Evolutionary conservation across 2,888 invertebrate genomes (phyloP).

Genomic region (Drosophila demipolita): DNA sequence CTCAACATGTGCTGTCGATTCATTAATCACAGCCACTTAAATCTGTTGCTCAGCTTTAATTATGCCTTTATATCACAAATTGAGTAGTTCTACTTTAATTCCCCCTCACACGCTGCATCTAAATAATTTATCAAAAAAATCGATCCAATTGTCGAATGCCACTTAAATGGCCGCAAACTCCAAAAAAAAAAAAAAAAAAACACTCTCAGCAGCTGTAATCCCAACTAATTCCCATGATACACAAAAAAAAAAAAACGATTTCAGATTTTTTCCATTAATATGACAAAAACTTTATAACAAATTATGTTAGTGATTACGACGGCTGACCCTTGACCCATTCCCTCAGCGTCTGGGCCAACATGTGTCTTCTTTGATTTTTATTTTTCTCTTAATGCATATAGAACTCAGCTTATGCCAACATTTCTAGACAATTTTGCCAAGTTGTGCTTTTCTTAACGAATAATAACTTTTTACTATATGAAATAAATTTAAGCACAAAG

Average conservation of each 20-base stretch:
- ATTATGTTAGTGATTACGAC: slow-evolving; percentile 70
- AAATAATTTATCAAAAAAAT: slow-evolving; percentile 76
- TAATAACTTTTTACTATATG: background rate
- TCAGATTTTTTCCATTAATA: slow-evolving; percentile 75
- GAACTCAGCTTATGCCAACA: slow-evolving; percentile 1
- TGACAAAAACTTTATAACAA: slow-evolving; percentile 79
- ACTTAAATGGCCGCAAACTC: slow-evolving; percentile 31
- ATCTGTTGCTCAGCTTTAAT: slow-evolving; percentile 60
- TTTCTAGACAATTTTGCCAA: slow-evolving; percentile 7
- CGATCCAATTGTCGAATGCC: slow-evolving; percentile 60
- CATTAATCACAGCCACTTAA: slow-evolving; percentile 68
- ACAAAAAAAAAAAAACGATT: slow-evolving; percentile 34
- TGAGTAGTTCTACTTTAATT: slow-evolving; percentile 31
- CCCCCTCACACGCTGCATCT: slow-evolving; percentile 15
- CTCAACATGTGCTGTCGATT: slow-evolving; percentile 26
- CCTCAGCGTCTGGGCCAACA: slow-evolving; percentile 15
- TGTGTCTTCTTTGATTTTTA: slow-evolving; percentile 8
- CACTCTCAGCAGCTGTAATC: slow-evolving; percentile 56
- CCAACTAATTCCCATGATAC: slow-evolving; percentile 71
- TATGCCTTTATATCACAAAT: slow-evolving; percentile 38
- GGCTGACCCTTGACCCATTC: background rate
- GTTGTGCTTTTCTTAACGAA: slow-evolving; percentile 2
- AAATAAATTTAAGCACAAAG: background rate
- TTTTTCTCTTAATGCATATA: slow-evolving; percentile 8
- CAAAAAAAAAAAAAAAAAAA: slow-evolving; percentile 10